phyloP scores from a whole-genome alignment of 2,888 invertebrate genomes.

The Nemotelus pantherinus region DNA sequence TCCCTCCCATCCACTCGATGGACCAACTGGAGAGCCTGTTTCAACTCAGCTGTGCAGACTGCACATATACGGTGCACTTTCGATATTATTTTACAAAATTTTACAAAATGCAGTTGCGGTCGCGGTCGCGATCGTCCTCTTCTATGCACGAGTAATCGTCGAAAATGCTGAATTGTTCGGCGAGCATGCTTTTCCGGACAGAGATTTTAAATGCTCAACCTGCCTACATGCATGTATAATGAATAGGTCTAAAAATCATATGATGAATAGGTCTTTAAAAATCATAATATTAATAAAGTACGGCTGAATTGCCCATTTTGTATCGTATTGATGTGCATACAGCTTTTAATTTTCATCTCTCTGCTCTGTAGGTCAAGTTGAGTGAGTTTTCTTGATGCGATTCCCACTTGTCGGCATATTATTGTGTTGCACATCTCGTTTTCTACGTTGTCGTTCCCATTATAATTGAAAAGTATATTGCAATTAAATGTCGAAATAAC shows the following conservation, averaged over 20 bases:
- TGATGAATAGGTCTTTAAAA: too few species aligned
- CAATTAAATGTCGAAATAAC: too few species aligned
- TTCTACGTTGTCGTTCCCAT: too few species aligned
- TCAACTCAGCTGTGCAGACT: too few species aligned
- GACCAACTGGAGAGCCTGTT: too few species aligned
- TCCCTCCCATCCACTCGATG: too few species aligned
- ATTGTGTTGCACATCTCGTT: too few species aligned
- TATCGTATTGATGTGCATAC: not conserved
- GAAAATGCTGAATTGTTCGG: slow-evolving; percentile 7
- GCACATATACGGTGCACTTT: slow-evolving; percentile 11
- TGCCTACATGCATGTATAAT: too few species aligned
- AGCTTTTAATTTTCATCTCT: slow-evolving; percentile 23
- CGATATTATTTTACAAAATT: slow-evolving; percentile 27
- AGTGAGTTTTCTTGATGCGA: slow-evolving; percentile 25
- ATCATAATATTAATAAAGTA: too few species aligned
- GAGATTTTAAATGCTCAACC: too few species aligned
- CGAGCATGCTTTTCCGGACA: slow-evolving; percentile 17
- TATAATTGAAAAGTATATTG: too few species aligned
- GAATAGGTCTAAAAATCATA: too few species aligned
- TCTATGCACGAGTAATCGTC: not conserved
- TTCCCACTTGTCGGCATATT: not conserved
- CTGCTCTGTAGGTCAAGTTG: slow-evolving; percentile 29
- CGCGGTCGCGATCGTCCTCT: not conserved
- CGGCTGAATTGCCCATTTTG: not conserved
- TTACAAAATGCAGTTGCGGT: not conserved